Percentiles rank a stretch among this genome's conserved stretches.
phyloP scores from a whole-genome alignment of 2,888 invertebrate species.

The Chrysolina americana region DNA sequence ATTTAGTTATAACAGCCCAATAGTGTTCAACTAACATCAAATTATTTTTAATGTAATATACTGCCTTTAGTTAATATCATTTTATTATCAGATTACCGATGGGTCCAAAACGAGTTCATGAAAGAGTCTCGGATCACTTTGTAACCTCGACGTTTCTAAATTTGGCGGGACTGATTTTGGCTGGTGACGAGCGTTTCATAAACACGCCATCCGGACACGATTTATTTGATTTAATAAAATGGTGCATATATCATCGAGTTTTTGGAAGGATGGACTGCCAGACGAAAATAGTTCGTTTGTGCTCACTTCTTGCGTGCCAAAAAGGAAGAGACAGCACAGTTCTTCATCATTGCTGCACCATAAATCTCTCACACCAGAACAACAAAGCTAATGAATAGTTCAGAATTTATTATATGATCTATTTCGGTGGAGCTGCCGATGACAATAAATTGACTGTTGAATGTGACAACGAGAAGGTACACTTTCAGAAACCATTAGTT shows the following conservation, averaged over 20 bases:
- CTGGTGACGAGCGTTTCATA: conserved; percentile 52
- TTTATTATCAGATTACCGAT: too few species aligned
- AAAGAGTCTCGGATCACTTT: not conserved
- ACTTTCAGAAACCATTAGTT: too few species aligned
- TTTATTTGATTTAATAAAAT: conserved; percentile 57
- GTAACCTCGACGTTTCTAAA: conserved; percentile 34
- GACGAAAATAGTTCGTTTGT: conserved; percentile 29
- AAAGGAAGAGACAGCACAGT: conserved; percentile 22
- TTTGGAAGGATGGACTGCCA: conserved; percentile 30
- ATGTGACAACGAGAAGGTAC: not conserved
- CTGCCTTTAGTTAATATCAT: too few species aligned
- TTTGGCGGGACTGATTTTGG: conserved; percentile 49
- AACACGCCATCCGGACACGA: conserved; percentile 51
- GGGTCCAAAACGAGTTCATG: not conserved
- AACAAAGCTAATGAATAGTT: conserved; percentile 23
- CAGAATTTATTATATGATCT: conserved; percentile 10
- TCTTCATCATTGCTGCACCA: conserved; percentile 17
- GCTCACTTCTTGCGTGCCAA: conserved; percentile 27
- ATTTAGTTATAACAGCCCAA: too few species aligned
- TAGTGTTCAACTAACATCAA: too few species aligned
- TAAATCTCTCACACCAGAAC: conserved; percentile 19
- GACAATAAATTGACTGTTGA: conserved; percentile 16
- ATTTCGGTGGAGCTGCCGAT: conserved; percentile 6
- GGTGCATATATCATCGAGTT: conserved; percentile 51
- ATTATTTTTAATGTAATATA: too few species aligned